Evolutionary conservation across 2,888 invertebrate genomes (phyloP).

Genomic region (Cyclophora albipunctata): DNA sequence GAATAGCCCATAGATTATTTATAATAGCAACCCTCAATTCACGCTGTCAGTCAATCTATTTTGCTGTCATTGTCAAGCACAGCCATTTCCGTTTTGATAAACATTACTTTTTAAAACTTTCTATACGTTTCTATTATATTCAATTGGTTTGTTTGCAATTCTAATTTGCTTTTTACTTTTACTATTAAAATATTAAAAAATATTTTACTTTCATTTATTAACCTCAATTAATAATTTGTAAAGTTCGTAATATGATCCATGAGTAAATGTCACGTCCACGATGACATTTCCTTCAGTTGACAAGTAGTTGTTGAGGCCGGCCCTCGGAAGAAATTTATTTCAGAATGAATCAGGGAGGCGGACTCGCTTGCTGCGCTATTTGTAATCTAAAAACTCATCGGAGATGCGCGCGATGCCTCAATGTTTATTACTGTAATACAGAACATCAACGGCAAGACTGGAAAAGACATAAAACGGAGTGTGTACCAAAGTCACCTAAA

Average conservation of each 20-base stretch:
- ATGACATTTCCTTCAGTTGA: constrained; percentile 40
- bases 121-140: no score
- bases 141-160: no score
- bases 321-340: constrained; percentile 44
- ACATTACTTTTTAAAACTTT: no score
- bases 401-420: constrained; percentile 84
- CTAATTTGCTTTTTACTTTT: no score
- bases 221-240: not conserved
- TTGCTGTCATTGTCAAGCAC: no score
- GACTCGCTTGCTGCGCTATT: constrained; percentile 72
- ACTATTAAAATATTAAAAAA: no score
- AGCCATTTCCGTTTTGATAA: no score
- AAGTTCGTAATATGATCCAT: constrained; percentile 7
- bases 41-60: no score
- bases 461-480: constrained; percentile 82
- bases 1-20: no score
- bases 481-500: constrained; percentile 63
- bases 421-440: constrained; percentile 84
- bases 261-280: constrained; percentile 22
- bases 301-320: constrained; percentile 44
- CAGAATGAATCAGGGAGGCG: constrained; percentile 69
- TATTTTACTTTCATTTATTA: no score
- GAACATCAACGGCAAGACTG: constrained; percentile 87
- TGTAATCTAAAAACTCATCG: constrained; percentile 79
- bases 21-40: no score